These are phyloP conservation scores for Elmis aenea DNA, from an alignment of 2,888 invertebrate species.

Conservation along the genomic window DNA sequence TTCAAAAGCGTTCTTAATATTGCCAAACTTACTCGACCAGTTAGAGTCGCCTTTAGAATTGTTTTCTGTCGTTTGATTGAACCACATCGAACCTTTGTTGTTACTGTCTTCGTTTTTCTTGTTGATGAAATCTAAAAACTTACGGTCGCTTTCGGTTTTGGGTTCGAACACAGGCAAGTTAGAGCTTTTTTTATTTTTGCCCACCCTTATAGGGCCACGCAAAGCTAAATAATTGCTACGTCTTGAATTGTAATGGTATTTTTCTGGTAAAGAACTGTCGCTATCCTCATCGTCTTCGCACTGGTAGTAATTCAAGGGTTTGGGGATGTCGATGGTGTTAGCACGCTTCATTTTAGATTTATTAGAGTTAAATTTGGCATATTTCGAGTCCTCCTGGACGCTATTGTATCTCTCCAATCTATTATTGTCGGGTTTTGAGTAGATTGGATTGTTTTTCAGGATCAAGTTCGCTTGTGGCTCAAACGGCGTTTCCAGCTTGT, in stretches of 20 bases:
- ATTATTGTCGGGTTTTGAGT: constrained; percentile 26
- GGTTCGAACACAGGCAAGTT: constrained; percentile 67
- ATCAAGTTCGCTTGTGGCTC: constrained; percentile 8
- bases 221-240: constrained; percentile 48
- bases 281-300: constrained; percentile 50
- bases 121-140: constrained; percentile 77
- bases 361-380: constrained; percentile 53
- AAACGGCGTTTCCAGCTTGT: background rate
- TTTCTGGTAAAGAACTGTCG: constrained; percentile 36
- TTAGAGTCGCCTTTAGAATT: constrained; percentile 41
- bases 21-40: constrained; percentile 80
- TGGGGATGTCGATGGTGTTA: constrained; percentile 85
- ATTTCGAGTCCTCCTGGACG: constrained; percentile 35
- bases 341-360: constrained; percentile 80
- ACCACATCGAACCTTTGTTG: constrained; percentile 14
- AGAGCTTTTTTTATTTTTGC: constrained; percentile 40
- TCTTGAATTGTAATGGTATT: constrained; percentile 35
- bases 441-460: constrained; percentile 39
- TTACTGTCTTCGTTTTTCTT: constrained; percentile 58
- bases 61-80: constrained; percentile 5
- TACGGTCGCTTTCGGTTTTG: constrained; percentile 79
- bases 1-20: constrained; percentile 79
- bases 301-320: constrained; percentile 52
- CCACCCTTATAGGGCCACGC: constrained; percentile 56
- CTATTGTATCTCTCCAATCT: constrained; percentile 1